Percentiles rank a stretch among this genome's conserved stretches.
phyloP scores from a whole-genome alignment of 2,888 invertebrate species.

The Drosophila merina region DNA sequence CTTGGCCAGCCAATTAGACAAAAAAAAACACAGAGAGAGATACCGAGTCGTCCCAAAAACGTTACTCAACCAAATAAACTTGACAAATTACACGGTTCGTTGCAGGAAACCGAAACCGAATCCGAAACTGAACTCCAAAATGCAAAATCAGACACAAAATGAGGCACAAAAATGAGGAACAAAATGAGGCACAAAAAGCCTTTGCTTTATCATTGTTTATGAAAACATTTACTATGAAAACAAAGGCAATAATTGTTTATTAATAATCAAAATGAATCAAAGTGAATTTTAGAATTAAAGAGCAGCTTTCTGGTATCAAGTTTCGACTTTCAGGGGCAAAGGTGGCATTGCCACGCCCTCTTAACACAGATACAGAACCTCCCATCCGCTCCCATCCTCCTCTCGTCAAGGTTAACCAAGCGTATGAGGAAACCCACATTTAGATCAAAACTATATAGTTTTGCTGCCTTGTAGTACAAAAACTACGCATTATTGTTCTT shows the following conservation, averaged over 20 bases:
- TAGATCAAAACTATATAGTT: constrained; percentile 18
- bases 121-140: constrained; percentile 9
- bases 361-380: neutral
- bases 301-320: too few species aligned
- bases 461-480: too few species aligned
- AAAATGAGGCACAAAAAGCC: constrained; percentile 8
- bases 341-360: constrained; percentile 28
- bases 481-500: constrained; percentile 18
- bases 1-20: constrained; percentile 55
- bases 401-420: constrained; percentile 50
- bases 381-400: neutral
- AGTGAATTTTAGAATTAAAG: too few species aligned
- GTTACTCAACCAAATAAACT: constrained; percentile 75
- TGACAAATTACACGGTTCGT: constrained; percentile 74
- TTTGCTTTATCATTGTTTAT: constrained; percentile 30
- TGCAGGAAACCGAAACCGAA: constrained; percentile 29
- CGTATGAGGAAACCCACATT: constrained; percentile 47
- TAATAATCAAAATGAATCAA: neutral
- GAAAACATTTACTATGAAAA: constrained; percentile 49
- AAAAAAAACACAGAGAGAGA: constrained; percentile 4
- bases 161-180: too few species aligned
- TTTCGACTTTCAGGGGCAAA: neutral
- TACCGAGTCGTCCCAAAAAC: constrained; percentile 28
- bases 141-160: too few species aligned
- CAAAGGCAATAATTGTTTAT: neutral